Base-by-base conservation (phyloP, 2,888 invertebrate species). In the Parnassius mnemosyne region DNA sequence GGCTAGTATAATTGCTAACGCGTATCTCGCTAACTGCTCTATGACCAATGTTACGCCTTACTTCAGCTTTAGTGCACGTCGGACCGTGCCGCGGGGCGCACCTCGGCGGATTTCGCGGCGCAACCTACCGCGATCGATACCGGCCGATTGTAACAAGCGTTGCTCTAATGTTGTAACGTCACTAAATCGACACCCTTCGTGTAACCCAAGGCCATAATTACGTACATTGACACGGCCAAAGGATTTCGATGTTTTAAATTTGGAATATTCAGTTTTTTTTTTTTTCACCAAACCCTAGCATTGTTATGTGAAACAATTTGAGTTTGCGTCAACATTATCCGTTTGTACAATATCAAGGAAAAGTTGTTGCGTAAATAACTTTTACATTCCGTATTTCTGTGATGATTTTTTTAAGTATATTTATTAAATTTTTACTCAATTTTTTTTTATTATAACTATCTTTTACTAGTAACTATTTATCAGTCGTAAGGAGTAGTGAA, bases 11-110 rank as follows among this genome's bases (percentile, higher is more conserved):
- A 55, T 63, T 46, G 55, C 41, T 59, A 63, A 51, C 25, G 47
- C 43, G 50, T 54, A 52, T 41, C 43, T 9, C 11, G 10, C 54
- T 65, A 67, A 66, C 66, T 69, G 67, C 50, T 81, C 77, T 76
- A 68, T 75, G 74, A 41, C 60, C 68, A 68, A 72, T 71, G 72
- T 73, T 65, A 60, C 67, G 66, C 55, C 65, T 20, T 20, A 20
- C 20, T 71, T 65, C 13, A n/a, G 67, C 74, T 74, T 78, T 83
- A 89, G 89, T 89, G 83, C 84, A 80, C 83, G 78, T 72, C 79
- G 74, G 79, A 75, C 71, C 81, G 84, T 76, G 85, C 80, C 76
- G 77, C 77, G 77, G 72, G 74, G 74, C 80, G 81, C 80, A 80
- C 77, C 72, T 75, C 71, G 65, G 63, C 63, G 61, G 20, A 58